phyloP scores from a whole-genome alignment of 37 sponge, comb jelly and placozoan species.

The Spongilla lacustris region DNA sequence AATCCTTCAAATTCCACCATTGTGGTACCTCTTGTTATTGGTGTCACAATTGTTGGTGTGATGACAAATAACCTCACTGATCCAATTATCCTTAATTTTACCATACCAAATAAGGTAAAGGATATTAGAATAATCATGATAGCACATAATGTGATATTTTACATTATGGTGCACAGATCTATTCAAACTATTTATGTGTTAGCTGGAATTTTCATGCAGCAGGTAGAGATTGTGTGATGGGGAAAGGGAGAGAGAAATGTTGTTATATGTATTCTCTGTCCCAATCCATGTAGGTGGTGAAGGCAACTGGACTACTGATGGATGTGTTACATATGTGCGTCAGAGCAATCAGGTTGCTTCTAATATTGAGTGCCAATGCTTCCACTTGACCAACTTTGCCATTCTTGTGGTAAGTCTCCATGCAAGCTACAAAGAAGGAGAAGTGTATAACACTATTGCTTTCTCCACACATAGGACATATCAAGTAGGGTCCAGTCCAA shows the following conservation, averaged over 20 bases:
- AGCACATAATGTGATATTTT: no score
- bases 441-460: no score
- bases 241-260: no score
- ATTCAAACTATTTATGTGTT: neutral
- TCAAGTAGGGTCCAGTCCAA: no score
- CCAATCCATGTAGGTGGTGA: constrained; percentile 9
- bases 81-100: constrained; percentile 14
- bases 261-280: no score
- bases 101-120: no score
- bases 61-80: constrained; percentile 1
- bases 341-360: neutral
- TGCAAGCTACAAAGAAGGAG: neutral
- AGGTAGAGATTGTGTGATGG: neutral
- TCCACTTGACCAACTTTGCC: constrained; percentile 62
- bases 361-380: constrained; percentile 26
- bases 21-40: neutral
- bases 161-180: no score
- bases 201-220: constrained; percentile 21
- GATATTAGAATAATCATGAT: no score
- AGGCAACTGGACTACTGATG: constrained; percentile 40
- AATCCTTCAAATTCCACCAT: no score
- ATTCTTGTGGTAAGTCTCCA: constrained; percentile 42
- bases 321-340: constrained; percentile 5
- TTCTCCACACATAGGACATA: no score
- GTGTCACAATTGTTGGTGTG: neutral